These are phyloP conservation scores for Eristalinus aeneus DNA, from an alignment of 2,888 invertebrate species.

Conservation along the genomic window DNA sequence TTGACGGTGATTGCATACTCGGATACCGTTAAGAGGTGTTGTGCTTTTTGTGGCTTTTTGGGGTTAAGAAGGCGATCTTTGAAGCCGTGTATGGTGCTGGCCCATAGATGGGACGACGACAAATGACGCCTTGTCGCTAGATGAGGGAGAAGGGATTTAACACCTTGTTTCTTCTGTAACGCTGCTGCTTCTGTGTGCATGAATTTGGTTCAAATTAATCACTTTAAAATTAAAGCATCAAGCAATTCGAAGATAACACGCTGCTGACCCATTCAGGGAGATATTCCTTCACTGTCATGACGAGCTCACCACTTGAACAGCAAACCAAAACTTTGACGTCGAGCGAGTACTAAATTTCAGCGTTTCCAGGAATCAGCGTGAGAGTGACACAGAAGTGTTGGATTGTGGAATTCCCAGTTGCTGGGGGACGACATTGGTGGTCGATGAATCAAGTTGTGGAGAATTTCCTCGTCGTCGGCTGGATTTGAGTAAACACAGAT, in stretches of 20 bases:
- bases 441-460: background rate
- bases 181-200: too few relatives aligned
- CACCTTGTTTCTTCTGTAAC: background rate
- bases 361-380: background rate
- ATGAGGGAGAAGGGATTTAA: background rate
- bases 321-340: background rate
- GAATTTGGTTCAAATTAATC: too few relatives aligned
- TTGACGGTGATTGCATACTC: background rate
- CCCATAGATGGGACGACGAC: background rate
- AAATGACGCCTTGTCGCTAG: background rate
- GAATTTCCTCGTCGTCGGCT: background rate
- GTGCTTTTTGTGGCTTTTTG: background rate
- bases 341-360: background rate
- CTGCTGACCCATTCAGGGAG: background rate
- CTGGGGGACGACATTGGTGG: background rate
- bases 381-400: background rate
- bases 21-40: background rate
- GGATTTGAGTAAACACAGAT: background rate
- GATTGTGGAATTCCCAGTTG: background rate
- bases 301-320: background rate
- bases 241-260: background rate
- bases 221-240: too few relatives aligned
- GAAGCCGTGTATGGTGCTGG: background rate
- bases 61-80: background rate
- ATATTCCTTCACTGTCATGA: background rate